Base-by-base conservation (phyloP, 2,888 invertebrate species). In the Drosophila colorata region DNA sequence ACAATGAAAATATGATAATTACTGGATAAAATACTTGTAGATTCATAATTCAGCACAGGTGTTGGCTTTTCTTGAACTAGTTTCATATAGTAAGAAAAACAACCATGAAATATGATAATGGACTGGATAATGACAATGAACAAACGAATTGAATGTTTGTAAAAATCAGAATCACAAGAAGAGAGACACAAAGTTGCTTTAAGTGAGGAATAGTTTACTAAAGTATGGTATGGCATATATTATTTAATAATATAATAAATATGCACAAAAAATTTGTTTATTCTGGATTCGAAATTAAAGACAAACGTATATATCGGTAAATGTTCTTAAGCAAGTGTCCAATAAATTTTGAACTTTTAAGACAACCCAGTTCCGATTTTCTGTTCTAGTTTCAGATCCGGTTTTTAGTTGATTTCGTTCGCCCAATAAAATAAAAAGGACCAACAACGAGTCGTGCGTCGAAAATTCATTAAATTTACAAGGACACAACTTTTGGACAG, bases 401-500 rank as follows among this genome's bases (percentile, higher is more conserved):
- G 52, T 40, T 58, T 53, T 25, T 48, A 7, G 33, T 55, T 43
- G 20, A 58, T 41, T 52, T 40, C 18, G n/a, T 33, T 41, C 48
- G 25, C 20, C 18, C 23, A 18, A 31, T 16, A 35, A 37, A n/a
- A 31, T 23, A 28, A 25, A 60, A 47, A 40, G 23, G n/a, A 9
- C 11, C 16, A 49, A 37, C 14, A 47, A 7, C 37, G 52, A 59
- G 48, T 61, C 57, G 67, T 74, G 86, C 86, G 84, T 79, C 69
- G 86, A 82, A 88, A 85, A 85, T 86, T 85, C 84, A 85, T 85
- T 88, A 86, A 88, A 75, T 88, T 88, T 80, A 78, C 84, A 85
- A 88, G 84, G 88, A 88, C 85, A 85, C 87, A 86, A 84, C 80
- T 88, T 84, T 84, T 85, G 67, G 46, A 55, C 59, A 53, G 57